Evolutionary conservation across 2,888 invertebrate species (phyloP).

Genomic region (Bembecia ichneumoniformis): DNA sequence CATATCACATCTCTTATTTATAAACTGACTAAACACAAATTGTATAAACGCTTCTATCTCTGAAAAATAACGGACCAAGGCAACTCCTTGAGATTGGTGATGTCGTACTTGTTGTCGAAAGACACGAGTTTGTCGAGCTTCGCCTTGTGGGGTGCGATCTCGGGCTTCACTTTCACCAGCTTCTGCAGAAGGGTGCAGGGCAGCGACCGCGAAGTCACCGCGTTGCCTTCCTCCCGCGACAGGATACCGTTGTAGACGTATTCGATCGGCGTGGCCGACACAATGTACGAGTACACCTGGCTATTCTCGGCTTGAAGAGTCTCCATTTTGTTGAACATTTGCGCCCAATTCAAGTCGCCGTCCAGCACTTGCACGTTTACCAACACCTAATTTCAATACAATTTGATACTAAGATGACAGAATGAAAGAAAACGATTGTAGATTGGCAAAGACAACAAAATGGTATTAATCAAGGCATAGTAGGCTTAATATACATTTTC

Average conservation of each 20-base stretch:
- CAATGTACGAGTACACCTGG: slow-evolving; percentile 47
- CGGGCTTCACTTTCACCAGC: slow-evolving; percentile 16
- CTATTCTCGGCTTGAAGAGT: slow-evolving; percentile 24
- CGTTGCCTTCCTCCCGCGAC: slow-evolving; percentile 20
- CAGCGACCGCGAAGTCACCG: slow-evolving; percentile 7
- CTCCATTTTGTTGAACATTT: slow-evolving; percentile 47
- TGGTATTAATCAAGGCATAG: too few species aligned
- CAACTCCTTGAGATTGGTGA: slow-evolving; percentile 37
- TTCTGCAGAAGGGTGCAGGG: slow-evolving; percentile 18
- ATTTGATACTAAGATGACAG: too few species aligned
- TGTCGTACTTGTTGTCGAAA: slow-evolving; percentile 37
- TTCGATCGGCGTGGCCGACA: slow-evolving; percentile 45
- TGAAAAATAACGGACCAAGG: slow-evolving; percentile 63
- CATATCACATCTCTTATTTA: too few species aligned
- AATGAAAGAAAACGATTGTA: not conserved
- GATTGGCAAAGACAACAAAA: too few species aligned
- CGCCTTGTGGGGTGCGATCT: slow-evolving; percentile 18
- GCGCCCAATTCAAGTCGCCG: slow-evolving; percentile 28
- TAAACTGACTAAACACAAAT: too few species aligned
- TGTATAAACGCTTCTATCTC: slow-evolving; percentile 10
- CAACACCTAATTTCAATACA: slow-evolving; percentile 31
- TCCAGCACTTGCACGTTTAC: slow-evolving; percentile 51
- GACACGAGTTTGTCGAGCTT: slow-evolving; percentile 19
- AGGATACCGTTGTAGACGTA: slow-evolving; percentile 48
- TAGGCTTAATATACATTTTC: too few species aligned